A percentile compares a stretch with the other conserved stretches of the same genome.
Conservation (phyloP, 2,888 invertebrate genomes). For the Quadroppia sp. region DNA sequence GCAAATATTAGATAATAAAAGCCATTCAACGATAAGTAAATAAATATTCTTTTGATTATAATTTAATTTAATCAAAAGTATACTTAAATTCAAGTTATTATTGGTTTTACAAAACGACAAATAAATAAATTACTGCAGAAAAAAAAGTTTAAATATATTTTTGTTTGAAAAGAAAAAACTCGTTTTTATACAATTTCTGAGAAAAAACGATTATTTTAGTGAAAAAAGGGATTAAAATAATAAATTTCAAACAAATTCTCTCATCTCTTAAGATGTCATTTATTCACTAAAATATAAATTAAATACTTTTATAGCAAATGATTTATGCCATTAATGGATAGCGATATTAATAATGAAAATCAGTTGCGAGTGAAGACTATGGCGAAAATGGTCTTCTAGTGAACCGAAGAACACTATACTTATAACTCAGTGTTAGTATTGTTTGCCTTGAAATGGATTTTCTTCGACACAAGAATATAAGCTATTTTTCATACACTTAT, state of each 20-base stretch:
- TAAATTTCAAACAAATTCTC: background rate
- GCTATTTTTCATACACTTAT: constrained; percentile 1
- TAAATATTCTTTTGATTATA: no score
- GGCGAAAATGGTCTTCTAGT: background rate
- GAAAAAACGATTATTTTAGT: background rate
- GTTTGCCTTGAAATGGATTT: background rate
- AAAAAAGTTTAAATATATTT: background rate
- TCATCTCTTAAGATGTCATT: background rate
- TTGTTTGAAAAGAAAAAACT: background rate
- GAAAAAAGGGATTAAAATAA: constrained; percentile 9
- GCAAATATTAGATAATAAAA: no score
- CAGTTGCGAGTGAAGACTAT: background rate
- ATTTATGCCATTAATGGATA: constrained; percentile 9
- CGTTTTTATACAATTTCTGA: background rate
- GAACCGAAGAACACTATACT: background rate
- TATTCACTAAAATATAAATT: background rate
- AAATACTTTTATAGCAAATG: background rate
- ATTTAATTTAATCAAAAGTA: no score
- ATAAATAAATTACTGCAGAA: background rate
- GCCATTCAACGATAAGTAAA: background rate
- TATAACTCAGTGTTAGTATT: background rate
- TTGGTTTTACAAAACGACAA: background rate
- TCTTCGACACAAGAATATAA: background rate
- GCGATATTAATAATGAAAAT: constrained; percentile 2
- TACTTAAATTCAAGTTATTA: no score